Base-by-base conservation (phyloP, 2,113 vertebrate genomes). In the Hippocampus guttulatus region DNA sequence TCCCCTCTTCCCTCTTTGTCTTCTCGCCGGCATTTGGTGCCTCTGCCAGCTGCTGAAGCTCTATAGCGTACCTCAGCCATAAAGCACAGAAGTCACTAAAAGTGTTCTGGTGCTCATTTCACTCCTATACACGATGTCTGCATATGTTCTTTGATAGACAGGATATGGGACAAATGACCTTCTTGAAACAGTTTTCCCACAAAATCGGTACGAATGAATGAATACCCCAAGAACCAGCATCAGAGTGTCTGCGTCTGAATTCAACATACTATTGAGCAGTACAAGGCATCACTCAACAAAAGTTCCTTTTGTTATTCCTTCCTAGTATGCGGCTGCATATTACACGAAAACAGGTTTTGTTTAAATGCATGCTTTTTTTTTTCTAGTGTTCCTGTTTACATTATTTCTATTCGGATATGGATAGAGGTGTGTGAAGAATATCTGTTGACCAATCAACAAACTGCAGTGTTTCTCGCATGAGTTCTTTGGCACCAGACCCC, bases 1-100 rank as follows among this genome's bases (percentile, higher is more conserved):
- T 79, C 79, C 69, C 71, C 69, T 83, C 64, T 72, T 85, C 72
- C 68, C 23, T 72, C 68, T 81, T 76, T 82, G 75, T 87, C 83
- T 84, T 83, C 82, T 81, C 70, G 15, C 73, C 79, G 71, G 78
- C 83, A 71, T 81, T 77, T 72, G 68, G 75, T 60, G 40, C 70
- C 75, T 82, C 75, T 79, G 81, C 87, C 84, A 87, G 87, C 88
- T 88, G 86, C 85, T 76, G 83, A 86, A 80, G 82, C 85, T 85
- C 84, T 76, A 80, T 85, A 80, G 81, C 27, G 57, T 90, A 82
- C 81, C 70, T 71, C 77, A 64, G 79, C 75, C 68, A 60, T 58
- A 71, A 74, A 78, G 49, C 72, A 69, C 74, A 72, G 25, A 77
- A 86, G 70, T 72, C 70, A 65, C 73, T 76, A 79, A 83, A 81